Percentiles rank a stretch among this genome's conserved stretches.
Evolutionary conservation across 2,888 invertebrate species (phyloP).

Genomic region (Andrena trimmerana): DNA sequence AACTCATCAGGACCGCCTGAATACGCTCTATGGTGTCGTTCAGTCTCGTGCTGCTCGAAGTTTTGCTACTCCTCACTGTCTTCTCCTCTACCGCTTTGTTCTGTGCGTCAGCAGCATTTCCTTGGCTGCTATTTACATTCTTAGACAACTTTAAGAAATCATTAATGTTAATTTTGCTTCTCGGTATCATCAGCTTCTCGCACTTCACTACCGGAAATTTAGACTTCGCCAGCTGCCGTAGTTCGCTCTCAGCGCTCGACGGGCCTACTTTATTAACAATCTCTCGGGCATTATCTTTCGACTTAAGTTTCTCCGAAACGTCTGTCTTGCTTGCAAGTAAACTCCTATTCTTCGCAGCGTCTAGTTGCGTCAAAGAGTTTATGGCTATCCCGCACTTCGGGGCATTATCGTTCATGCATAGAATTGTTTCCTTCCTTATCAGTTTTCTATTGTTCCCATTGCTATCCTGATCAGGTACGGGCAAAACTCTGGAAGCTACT

Average conservation of each 20-base stretch:
- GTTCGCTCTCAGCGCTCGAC: neutral
- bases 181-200: slow-evolving; percentile 18
- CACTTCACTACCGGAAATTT: slow-evolving; percentile 32
- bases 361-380: neutral
- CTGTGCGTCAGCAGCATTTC: neutral
- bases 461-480: neutral
- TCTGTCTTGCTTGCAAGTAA: neutral
- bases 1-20: neutral
- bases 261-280: neutral
- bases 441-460: neutral
- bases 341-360: neutral
- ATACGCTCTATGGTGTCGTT: neutral
- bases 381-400: neutral
- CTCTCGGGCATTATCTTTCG: neutral
- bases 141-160: neutral
- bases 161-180: neutral
- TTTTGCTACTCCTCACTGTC: neutral
- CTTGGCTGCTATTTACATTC: neutral
- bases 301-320: neutral
- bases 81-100: neutral
- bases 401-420: neutral
- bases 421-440: neutral
- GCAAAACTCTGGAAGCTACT: neutral
- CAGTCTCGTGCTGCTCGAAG: neutral
- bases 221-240: slow-evolving; percentile 22